Evolutionary conservation across 2,797 vertebrate species (phyloP).

Genomic region (Podarcis siculus): DNA sequence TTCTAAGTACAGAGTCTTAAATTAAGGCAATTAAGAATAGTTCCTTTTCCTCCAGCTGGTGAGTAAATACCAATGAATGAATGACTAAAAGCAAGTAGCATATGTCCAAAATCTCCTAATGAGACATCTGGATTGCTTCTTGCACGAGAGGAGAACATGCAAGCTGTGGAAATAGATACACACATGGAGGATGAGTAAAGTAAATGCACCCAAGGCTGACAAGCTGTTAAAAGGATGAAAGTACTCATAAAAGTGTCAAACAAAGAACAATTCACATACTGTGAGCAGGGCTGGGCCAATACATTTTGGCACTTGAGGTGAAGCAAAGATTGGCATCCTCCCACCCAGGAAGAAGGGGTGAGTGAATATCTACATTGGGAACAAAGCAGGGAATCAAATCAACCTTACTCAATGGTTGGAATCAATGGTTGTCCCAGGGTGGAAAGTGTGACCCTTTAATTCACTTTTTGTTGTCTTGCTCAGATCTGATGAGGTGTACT

Average conservation of each 20-base stretch:
- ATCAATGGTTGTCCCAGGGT: no score
- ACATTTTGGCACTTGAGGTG: no score
- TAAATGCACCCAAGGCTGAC: not conserved
- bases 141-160: conserved; percentile 39
- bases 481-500: not conserved
- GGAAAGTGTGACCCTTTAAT: not conserved
- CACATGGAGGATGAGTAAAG: conserved; percentile 18
- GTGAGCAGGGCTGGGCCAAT: not conserved
- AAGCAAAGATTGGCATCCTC: no score
- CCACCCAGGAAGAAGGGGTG: no score
- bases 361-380: no score
- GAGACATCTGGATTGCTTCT: conserved; percentile 44
- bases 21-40: not conserved
- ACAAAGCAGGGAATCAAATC: no score
- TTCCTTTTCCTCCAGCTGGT: not conserved
- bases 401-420: no score
- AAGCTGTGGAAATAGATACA: conserved; percentile 32
- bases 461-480: not conserved
- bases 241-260: conserved; percentile 1
- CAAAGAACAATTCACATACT: not conserved
- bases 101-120: conserved; percentile 40
- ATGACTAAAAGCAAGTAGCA: conserved; percentile 37
- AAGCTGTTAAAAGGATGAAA: conserved; percentile 2
- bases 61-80: conserved; percentile 10
- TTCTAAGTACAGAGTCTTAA: not conserved